Base-by-base conservation (phyloP, 2,113 vertebrate genomes). In the Gnathonemus longibarbis region DNA sequence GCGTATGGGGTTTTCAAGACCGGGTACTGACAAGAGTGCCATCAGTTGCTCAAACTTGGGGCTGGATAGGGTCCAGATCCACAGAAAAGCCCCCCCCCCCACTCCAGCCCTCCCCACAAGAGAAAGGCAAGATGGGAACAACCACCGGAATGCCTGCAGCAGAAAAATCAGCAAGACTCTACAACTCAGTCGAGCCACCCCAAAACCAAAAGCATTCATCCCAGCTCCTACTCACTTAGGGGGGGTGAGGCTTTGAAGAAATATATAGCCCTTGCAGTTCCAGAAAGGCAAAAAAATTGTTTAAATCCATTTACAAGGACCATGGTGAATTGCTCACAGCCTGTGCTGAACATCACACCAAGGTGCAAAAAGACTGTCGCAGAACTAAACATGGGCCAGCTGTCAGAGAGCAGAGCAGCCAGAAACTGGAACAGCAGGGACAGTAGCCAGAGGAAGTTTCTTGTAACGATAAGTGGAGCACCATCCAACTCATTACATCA, bases 1-100 rank as follows among this genome's bases (percentile, higher is more conserved):
- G 91, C 39, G 91, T 92, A 92, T 42, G 50, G 90, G 80, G 70
- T 91, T 93, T 91, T 92, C 92, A 91, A 94, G 87, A 90, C 91
- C 92, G 92, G 88, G 90, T 90, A 89, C 89, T 91, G 93, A 94
- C 91, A 92, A 88, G 90, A 90, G 74, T 89, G 90, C 91, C 90
- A 92, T 90, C 90, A 88, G 90, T 87, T 42, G 70, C 58, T 62
- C 84, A 53, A 58, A 87, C 88, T 80, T 91, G 91, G 53, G 87
- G 88, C 53, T 89, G 90, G 46, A 46, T 39, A n/a, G 24, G 80
- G 58, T 90, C 91, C 92, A 90, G 80, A 74, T 77, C 45, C 70
- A 90, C 91, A 84, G 88, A 10, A 50, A 24, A 48, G 48, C 49
- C 45, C 91, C 89, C 87, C 24, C n/a, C 62, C 8, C 8, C 21